Conservation (phyloP, 2,113 vertebrate genomes). For the Entosphenus tridentatus region DNA sequence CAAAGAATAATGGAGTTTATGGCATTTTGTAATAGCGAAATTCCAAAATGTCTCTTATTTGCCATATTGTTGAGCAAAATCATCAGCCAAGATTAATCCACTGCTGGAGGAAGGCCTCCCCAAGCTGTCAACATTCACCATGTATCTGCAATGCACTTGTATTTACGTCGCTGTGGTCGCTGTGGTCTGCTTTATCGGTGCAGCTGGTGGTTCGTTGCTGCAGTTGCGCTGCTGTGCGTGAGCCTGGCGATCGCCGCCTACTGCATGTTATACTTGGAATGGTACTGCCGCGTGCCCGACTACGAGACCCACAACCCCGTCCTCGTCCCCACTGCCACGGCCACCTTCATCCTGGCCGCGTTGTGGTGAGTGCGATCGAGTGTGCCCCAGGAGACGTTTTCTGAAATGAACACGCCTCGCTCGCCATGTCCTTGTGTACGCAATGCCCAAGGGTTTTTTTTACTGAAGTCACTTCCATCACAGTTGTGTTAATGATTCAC, state of each 20-base stretch:
- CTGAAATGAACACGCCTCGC: no score
- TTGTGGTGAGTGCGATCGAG: conserved; percentile 36
- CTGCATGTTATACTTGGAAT: conserved; percentile 76
- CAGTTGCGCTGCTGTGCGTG: conserved; percentile 27
- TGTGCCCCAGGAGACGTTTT: no score
- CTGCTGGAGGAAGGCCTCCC: no score
- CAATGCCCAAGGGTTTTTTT: no score
- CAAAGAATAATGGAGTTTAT: background rate
- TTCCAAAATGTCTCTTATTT: background rate
- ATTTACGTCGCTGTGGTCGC: background rate
- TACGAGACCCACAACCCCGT: conserved; percentile 61
- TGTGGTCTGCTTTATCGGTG: conserved; percentile 10
- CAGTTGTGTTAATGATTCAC: no score
- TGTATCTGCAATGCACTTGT: background rate
- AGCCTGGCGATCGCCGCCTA: conserved; percentile 46
- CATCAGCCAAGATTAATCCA: background rate
- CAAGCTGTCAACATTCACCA: background rate
- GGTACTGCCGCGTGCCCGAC: conserved; percentile 48
- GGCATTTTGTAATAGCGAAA: background rate
- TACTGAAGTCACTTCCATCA: no score
- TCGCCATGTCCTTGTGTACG: no score
- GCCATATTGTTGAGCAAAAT: background rate
- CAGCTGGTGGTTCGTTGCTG: conserved; percentile 58
- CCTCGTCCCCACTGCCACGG: conserved; percentile 51
- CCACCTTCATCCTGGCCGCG: conserved; percentile 57